phyloP scores from a whole-genome alignment of 2,113 vertebrate genomes.

The Chaenocephalus aceratus region DNA sequence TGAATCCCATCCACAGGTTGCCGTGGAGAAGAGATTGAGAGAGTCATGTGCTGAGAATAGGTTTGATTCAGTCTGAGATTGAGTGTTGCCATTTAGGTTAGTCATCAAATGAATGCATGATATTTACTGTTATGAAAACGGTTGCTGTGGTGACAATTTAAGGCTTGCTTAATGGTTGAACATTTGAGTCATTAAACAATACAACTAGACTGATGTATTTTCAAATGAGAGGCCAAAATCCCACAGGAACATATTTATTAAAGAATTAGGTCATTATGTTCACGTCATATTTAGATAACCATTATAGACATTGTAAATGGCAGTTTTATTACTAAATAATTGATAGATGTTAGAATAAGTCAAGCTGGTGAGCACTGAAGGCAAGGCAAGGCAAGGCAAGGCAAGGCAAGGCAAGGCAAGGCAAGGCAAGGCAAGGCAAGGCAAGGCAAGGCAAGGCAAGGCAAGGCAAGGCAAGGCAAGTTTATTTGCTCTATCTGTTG shows the following conservation, averaged over 20 bases:
- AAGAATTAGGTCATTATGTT: background rate
- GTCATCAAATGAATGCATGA: background rate
- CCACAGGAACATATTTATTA: background rate
- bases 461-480: too few species aligned
- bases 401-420: too few species aligned
- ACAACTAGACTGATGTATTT: background rate
- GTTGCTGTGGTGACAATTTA: background rate
- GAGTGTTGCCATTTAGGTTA: background rate
- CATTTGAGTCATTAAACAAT: background rate
- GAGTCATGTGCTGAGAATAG: background rate
- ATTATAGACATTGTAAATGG: background rate
- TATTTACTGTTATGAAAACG: background rate
- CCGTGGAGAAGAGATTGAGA: background rate
- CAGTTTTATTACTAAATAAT: background rate
- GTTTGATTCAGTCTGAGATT: background rate
- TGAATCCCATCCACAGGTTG: background rate
- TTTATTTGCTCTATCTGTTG: too few species aligned
- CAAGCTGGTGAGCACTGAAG: background rate
- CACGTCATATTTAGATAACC: background rate
- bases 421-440: too few species aligned
- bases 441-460: too few species aligned
- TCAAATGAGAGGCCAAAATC: slow-evolving; percentile 3
- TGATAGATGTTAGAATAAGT: background rate
- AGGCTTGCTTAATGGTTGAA: background rate
- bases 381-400: too few species aligned